Percentiles rank a stretch among this genome's conserved stretches.
phyloP scores from a whole-genome alignment of 2,888 invertebrate genomes.

The Priocnemis perturbator region DNA sequence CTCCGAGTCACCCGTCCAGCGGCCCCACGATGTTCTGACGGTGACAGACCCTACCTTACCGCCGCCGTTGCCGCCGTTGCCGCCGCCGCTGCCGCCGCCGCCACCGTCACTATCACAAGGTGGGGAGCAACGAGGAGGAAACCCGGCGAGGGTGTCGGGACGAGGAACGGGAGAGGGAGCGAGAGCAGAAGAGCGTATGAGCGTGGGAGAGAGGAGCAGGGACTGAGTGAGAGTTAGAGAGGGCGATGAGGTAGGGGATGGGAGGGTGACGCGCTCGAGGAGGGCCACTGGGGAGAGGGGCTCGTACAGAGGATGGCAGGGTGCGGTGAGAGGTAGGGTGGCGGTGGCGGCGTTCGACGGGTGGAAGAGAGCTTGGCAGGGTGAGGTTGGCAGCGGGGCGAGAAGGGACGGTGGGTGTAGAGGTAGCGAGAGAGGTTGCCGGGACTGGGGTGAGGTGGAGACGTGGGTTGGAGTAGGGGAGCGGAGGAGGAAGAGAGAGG shows the following conservation, averaged over 20 bases:
- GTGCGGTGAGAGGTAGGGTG: slow-evolving; percentile 6
- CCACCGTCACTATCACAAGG: slow-evolving; percentile 42
- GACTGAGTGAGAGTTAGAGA: slow-evolving; percentile 2
- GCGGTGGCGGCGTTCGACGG: slow-evolving; percentile 71
- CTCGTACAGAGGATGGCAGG: slow-evolving; percentile 2
- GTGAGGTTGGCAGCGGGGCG: slow-evolving; percentile 76
- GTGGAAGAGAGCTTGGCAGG: slow-evolving; percentile 36
- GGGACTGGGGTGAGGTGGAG: slow-evolving; percentile 63
- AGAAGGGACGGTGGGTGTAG: slow-evolving; percentile 73
- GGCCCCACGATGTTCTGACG: slow-evolving; percentile 75
- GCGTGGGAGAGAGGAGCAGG: slow-evolving; percentile 26
- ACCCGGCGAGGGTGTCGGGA: slow-evolving; percentile 17
- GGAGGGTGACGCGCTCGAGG: slow-evolving; percentile 61
- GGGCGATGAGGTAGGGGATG: slow-evolving; percentile 38
- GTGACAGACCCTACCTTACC: slow-evolving; percentile 73
- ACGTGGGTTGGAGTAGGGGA: slow-evolving; percentile 43
- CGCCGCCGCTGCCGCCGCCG: slow-evolving; percentile 47
- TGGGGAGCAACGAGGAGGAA: slow-evolving; percentile 64
- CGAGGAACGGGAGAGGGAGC: slow-evolving; percentile 59
- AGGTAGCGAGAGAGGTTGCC: slow-evolving; percentile 47
- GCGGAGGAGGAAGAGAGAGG: slow-evolving; percentile 56
- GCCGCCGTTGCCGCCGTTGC: slow-evolving; percentile 49
- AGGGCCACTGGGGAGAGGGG: slow-evolving; percentile 70
- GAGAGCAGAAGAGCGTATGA: slow-evolving; percentile 29
- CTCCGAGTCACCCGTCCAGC: slow-evolving; percentile 76